Conservation (phyloP, 2,888 invertebrate species). For the Chymomyza procnemis region DNA sequence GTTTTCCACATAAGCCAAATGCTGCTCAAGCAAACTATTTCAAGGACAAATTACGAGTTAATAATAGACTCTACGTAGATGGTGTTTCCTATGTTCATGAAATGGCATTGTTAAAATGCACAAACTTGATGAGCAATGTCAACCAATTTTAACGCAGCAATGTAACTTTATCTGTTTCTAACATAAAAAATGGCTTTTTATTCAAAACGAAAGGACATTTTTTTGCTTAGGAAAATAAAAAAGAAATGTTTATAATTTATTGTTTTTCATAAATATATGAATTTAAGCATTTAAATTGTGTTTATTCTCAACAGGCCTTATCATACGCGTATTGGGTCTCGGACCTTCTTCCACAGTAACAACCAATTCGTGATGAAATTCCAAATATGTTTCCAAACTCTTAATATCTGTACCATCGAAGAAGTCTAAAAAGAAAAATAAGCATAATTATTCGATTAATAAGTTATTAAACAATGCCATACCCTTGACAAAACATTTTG, state of each 20-base stretch:
- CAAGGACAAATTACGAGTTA: neutral
- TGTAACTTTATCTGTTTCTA: no score
- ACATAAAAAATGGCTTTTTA: no score
- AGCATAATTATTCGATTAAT: neutral
- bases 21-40: neutral
- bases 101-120: neutral
- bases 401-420: conserved; percentile 17
- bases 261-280: no score
- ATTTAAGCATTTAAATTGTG: no score
- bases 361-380: neutral
- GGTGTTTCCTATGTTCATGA: neutral
- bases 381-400: conserved; percentile 28
- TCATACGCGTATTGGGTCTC: conserved; percentile 29
- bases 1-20: neutral
- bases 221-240: no score
- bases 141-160: neutral
- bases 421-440: neutral
- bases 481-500: conserved; percentile 52
- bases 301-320: conserved; percentile 24
- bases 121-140: neutral
- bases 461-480: neutral
- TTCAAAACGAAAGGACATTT: no score
- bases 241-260: no score
- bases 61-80: neutral
- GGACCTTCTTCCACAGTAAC: conserved; percentile 40